Conservation (phyloP, 1,140 invertebrate genomes). For the Drosophila rhopaloa region DNA sequence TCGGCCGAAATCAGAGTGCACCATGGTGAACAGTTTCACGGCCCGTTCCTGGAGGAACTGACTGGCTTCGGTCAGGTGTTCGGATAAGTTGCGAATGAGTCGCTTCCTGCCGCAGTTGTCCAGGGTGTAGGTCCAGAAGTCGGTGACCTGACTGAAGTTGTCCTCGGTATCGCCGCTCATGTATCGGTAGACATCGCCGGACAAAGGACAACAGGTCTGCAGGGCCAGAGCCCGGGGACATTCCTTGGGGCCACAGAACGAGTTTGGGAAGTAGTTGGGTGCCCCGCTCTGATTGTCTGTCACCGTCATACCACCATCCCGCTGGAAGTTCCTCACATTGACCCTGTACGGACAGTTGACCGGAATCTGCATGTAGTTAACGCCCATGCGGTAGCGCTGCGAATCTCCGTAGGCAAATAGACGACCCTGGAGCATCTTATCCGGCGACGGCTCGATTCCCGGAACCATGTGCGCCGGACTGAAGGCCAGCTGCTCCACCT, state of each 20-base stretch:
- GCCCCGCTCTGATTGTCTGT: conserved; percentile 88
- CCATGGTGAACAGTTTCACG: conserved; percentile 89
- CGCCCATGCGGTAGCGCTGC: conserved; percentile 94
- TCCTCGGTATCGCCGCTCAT: conserved; percentile 93
- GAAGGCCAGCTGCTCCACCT: conserved; percentile 96
- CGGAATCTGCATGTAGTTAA: conserved; percentile 94
- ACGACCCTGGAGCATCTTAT: conserved; percentile 95
- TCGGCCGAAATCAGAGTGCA: conserved; percentile 89
- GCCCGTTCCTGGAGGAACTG: conserved; percentile 94
- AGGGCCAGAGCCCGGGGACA: conserved; percentile 54
- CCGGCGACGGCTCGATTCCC: conserved; percentile 93
- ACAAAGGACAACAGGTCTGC: conserved; percentile 77
- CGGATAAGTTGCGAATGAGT: conserved; percentile 92
- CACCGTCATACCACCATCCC: conserved; percentile 90
- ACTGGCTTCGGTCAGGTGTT: conserved; percentile 90
- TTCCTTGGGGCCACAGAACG: conserved; percentile 90
- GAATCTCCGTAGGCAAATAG: conserved; percentile 95
- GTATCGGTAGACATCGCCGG: conserved; percentile 89
- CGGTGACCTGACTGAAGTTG: conserved; percentile 93
- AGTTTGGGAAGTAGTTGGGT: conserved; percentile 96
- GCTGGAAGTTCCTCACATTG: conserved; percentile 89
- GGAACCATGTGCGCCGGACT: conserved; percentile 94
- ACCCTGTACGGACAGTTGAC: conserved; percentile 91
- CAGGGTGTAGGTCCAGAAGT: conserved; percentile 93
- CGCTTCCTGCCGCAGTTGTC: conserved; percentile 89